phyloP scores from a whole-genome alignment of 2,888 invertebrate genomes.

The Galerucella pusilla region DNA sequence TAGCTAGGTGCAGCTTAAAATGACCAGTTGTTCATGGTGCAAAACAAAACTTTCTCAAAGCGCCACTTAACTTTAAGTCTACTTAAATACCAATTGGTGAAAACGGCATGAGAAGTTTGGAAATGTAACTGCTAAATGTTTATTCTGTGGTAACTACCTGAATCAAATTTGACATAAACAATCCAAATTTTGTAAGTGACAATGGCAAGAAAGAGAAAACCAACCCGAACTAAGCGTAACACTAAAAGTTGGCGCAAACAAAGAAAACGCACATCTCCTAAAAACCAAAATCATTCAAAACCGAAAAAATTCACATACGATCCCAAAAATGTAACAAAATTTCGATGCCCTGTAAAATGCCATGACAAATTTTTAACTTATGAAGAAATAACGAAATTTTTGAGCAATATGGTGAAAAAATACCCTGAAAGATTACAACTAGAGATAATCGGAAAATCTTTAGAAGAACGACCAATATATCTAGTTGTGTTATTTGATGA shows the following conservation, averaged over 20 bases:
- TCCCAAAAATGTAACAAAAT: constrained; percentile 22
- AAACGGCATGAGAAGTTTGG: too few species aligned
- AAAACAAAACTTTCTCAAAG: too few species aligned
- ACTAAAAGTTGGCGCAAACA: not conserved
- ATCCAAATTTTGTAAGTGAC: constrained; percentile 13
- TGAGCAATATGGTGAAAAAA: constrained; percentile 42
- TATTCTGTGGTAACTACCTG: too few species aligned
- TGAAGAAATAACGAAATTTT: constrained; percentile 48
- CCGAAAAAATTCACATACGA: constrained; percentile 2
- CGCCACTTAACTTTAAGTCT: too few species aligned
- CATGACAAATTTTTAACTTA: constrained; percentile 51
- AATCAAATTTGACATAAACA: not conserved
- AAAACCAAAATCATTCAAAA: not conserved
- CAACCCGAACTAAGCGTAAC: not conserved
- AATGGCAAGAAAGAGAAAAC: constrained; percentile 18
- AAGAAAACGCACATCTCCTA: not conserved
- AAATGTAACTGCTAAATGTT: too few species aligned
- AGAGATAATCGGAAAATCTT: constrained; percentile 43
- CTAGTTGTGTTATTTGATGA: constrained; percentile 35
- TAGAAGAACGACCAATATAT: constrained; percentile 41
- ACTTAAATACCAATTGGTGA: too few species aligned
- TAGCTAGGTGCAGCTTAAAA: too few species aligned
- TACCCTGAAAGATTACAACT: constrained; percentile 41
- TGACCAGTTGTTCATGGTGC: too few species aligned
- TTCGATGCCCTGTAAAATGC: constrained; percentile 33